Conservation (phyloP, 2,113 vertebrate genomes). For the Prunella himalayana region DNA sequence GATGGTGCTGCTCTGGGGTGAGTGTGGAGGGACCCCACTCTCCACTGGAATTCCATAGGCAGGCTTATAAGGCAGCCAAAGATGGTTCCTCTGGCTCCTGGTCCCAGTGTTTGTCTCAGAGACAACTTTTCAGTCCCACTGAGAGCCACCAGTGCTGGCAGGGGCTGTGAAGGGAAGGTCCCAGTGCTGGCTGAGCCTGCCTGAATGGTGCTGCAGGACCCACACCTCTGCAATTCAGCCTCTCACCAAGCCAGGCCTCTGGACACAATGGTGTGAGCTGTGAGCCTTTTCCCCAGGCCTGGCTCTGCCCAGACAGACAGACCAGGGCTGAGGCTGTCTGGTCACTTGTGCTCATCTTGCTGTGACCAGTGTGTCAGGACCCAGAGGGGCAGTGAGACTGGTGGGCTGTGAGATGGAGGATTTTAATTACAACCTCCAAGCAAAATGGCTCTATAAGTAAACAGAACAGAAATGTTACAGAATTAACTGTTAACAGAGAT, state of each 20-base stretch:
- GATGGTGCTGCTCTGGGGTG: not conserved
- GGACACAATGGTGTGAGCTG: not conserved
- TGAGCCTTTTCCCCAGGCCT: no score
- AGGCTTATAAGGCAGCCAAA: not conserved
- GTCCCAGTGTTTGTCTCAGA: not conserved
- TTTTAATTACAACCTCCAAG: not conserved
- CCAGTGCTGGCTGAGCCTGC: fast-evolving
- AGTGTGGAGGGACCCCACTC: not conserved
- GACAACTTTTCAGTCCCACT: not conserved
- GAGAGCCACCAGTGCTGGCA: not conserved
- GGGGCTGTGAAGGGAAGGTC: not conserved
- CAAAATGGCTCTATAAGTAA: not conserved
- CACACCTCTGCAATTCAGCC: not conserved
- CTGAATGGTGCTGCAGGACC: not conserved
- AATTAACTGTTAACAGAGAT: not conserved
- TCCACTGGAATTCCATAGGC: fast-evolving
- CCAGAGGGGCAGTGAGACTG: fast-evolving
- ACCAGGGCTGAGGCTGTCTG: not conserved
- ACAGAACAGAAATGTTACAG: not conserved
- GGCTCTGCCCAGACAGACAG: not conserved
- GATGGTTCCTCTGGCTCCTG: not conserved
- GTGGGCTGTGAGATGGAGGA: not conserved
- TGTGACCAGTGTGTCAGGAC: not conserved
- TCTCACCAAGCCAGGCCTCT: not conserved
- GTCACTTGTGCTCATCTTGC: not conserved